A percentile compares a stretch with the other conserved stretches of the same genome.
These are phyloP conservation scores for Miltochrista miniata DNA, from an alignment of 2,888 invertebrate species.

Conservation along the genomic window DNA sequence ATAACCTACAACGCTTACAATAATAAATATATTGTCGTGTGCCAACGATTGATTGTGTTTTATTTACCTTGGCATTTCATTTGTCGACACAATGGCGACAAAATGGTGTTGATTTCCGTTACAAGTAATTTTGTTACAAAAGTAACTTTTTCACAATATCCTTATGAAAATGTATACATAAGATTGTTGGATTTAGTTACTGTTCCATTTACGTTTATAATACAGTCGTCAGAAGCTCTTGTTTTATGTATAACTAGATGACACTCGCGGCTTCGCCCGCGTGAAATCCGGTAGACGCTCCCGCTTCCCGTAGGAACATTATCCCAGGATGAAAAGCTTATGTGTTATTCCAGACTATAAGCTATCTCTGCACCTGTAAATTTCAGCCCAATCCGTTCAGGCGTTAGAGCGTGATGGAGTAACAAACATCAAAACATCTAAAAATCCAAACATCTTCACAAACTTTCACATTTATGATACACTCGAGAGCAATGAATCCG, in stretches of 20 bases:
- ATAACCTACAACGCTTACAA: background rate
- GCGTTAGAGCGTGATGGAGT: too few relatives aligned
- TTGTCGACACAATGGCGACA: background rate
- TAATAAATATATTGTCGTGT: background rate
- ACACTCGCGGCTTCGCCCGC: too few relatives aligned
- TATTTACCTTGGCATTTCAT: background rate
- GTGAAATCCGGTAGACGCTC: too few relatives aligned
- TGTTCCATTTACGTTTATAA: background rate
- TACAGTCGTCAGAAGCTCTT: background rate
- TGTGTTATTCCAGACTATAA: too few relatives aligned
- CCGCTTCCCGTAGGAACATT: too few relatives aligned
- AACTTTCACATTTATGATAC: too few relatives aligned
- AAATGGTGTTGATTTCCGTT: background rate
- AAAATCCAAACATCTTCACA: too few relatives aligned
- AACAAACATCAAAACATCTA: too few relatives aligned
- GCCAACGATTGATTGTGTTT: background rate
- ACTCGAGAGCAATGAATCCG: too few relatives aligned
- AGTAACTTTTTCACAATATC: background rate
- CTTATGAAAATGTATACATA: background rate
- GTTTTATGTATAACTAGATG: background rate
- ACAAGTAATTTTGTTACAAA: background rate
- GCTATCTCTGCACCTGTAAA: too few relatives aligned
- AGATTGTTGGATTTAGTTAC: background rate
- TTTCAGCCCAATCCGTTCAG: too few relatives aligned
- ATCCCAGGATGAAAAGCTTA: too few relatives aligned